phyloP scores from a whole-genome alignment of 2,797 vertebrate genomes.

The Podarcis lilfordi region DNA sequence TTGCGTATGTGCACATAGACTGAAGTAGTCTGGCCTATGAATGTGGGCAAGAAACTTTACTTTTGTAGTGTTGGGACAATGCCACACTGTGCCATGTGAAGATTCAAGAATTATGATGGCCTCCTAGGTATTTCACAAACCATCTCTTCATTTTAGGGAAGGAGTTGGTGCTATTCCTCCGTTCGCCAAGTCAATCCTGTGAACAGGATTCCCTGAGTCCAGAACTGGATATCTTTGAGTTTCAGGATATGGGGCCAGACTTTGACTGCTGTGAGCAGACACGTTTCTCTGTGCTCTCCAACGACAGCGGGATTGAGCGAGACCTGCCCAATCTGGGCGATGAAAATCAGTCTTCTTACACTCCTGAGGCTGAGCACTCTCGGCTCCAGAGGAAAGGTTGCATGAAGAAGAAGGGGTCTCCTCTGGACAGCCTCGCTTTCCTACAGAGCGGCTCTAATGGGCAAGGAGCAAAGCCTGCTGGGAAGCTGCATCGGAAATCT shows the following conservation, averaged over 20 bases:
- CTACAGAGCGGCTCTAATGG: constrained; percentile 77
- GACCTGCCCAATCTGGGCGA: constrained; percentile 77
- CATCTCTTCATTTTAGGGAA: constrained; percentile 80
- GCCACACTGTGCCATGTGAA: background rate
- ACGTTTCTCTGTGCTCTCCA: constrained; percentile 89
- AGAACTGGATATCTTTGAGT: constrained; percentile 80
- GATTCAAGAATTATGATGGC: background rate
- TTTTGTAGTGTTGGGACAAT: background rate
- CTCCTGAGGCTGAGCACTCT: constrained; percentile 60
- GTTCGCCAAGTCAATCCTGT: constrained; percentile 75
- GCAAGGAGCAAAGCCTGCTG: constrained; percentile 13
- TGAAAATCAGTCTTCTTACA: constrained; percentile 50
- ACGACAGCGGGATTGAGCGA: constrained; percentile 92
- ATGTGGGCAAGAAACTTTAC: background rate
- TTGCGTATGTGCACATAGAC: background rate
- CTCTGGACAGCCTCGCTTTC: constrained; percentile 78
- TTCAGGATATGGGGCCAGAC: constrained; percentile 78
- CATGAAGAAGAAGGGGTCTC: constrained; percentile 84
- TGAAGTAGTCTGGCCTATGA: background rate
- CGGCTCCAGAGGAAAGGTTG: constrained; percentile 84
- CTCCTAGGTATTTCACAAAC: background rate
- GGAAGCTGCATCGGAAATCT: constrained; percentile 76
- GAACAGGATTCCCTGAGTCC: constrained; percentile 73
- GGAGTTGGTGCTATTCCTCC: constrained; percentile 85
- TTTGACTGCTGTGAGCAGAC: constrained; percentile 72